phyloP scores from a whole-genome alignment of 1,140 invertebrate species.

The Psix sp. region DNA sequence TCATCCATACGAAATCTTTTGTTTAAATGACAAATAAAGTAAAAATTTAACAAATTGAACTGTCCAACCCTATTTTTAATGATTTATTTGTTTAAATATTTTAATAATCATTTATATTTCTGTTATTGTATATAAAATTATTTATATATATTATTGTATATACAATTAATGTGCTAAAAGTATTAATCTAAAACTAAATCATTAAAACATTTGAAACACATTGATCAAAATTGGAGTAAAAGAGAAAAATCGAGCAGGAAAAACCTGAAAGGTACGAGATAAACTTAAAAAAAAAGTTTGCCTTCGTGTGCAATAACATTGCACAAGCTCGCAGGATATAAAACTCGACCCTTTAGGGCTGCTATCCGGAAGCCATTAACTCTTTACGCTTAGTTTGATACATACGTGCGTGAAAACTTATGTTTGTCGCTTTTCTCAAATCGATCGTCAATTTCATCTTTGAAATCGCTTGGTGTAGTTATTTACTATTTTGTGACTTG shows the following conservation, averaged over 20 bases:
- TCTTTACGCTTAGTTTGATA: conserved; percentile 38
- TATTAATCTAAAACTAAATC: conserved; percentile 36
- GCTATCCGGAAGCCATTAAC: conserved; percentile 57
- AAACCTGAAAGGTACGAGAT: not conserved
- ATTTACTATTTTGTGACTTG: conserved; percentile 24
- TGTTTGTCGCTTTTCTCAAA: conserved; percentile 29
- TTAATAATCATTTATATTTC: too few relatives aligned
- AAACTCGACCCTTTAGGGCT: conserved; percentile 53
- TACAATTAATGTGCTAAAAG: too few relatives aligned
- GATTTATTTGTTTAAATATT: too few relatives aligned
- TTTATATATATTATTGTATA: not conserved
- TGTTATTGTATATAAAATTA: not conserved
- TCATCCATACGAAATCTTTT: too few relatives aligned
- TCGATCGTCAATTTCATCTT: conserved; percentile 36
- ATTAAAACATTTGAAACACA: conserved; percentile 29
- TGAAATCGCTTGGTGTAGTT: conserved; percentile 25
- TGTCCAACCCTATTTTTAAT: too few relatives aligned
- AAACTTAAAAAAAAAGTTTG: conserved; percentile 42
- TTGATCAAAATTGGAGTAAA: conserved; percentile 39
- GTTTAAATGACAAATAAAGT: too few relatives aligned
- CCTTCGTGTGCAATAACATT: conserved; percentile 52
- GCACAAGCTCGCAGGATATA: conserved; percentile 48
- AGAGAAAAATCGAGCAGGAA: conserved; percentile 2
- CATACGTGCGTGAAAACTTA: conserved; percentile 35
- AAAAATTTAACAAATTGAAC: too few relatives aligned